Evolutionary conservation across 2,888 invertebrate genomes (phyloP).

Genomic region (Mythimna albipuncta): DNA sequence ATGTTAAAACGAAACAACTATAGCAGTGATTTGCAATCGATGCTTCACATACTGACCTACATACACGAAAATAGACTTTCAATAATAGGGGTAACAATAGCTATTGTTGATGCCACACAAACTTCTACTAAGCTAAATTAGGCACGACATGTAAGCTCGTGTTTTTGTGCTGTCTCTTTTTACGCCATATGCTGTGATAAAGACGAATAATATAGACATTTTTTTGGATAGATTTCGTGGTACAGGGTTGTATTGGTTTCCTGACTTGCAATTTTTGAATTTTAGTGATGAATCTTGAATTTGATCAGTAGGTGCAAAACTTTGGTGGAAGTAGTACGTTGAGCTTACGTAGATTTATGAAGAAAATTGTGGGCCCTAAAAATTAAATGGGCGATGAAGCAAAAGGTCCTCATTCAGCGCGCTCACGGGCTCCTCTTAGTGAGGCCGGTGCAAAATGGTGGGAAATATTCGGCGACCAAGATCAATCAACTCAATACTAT

Average conservation of each 20-base stretch:
- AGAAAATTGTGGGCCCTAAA: too few relatives aligned
- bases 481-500: conserved; percentile 49
- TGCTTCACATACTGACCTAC: conserved; percentile 75
- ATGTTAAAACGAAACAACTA: background rate
- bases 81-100: conserved; percentile 69
- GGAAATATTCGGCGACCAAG: conserved; percentile 73
- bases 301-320: conserved; percentile 62
- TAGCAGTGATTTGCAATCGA: conserved; percentile 57
- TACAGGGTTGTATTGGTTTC: conserved; percentile 47
- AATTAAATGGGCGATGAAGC: conserved; percentile 70
- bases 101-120: conserved; percentile 60
- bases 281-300: conserved; percentile 33
- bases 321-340: conserved; percentile 51
- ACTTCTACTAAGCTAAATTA: conserved; percentile 54
- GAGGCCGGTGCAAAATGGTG: conserved; percentile 78
- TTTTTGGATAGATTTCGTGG: conserved; percentile 24
- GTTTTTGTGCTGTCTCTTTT: conserved; percentile 48
- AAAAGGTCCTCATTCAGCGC: conserved; percentile 75
- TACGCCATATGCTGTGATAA: conserved; percentile 19
- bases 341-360: background rate
- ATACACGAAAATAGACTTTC: conserved; percentile 64
- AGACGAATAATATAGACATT: conserved; percentile 25
- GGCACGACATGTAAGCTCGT: conserved; percentile 30
- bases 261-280: conserved; percentile 73
- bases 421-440: conserved; percentile 84